These are phyloP conservation scores for Hymenopus coronatus DNA, from an alignment of 2,888 invertebrate species.

Conservation along the genomic window DNA sequence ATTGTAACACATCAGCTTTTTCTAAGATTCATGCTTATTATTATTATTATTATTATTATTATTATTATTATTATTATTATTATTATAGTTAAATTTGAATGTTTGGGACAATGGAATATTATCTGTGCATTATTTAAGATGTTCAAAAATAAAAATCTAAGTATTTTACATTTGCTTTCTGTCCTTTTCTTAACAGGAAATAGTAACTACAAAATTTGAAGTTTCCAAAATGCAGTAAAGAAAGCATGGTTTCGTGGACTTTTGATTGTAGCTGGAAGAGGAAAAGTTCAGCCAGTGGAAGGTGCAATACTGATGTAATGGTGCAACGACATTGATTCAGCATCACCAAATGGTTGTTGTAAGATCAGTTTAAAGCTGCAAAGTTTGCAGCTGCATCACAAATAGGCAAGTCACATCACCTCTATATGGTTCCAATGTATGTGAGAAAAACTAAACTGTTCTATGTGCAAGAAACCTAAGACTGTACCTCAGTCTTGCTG, in stretches of 20 bases:
- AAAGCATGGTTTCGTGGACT: not conserved
- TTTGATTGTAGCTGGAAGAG: not conserved
- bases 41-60: too few species aligned
- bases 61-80: too few species aligned
- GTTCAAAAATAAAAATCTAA: too few species aligned
- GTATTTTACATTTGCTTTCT: not conserved
- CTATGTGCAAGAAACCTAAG: not conserved
- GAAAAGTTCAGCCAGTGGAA: not conserved
- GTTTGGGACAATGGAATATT: too few species aligned
- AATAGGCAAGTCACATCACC: not conserved
- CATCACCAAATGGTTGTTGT: not conserved
- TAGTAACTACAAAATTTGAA: conserved; percentile 81
- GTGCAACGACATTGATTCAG: not conserved
- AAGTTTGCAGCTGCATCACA: not conserved
- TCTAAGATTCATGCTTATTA: too few species aligned
- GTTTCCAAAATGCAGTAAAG: conserved; percentile 81
- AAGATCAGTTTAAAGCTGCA: not conserved
- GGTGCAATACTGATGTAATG: not conserved
- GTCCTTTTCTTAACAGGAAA: conserved; percentile 52
- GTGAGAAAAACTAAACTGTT: not conserved
- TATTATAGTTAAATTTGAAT: too few species aligned
- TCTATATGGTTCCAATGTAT: not conserved
- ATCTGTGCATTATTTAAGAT: too few species aligned
- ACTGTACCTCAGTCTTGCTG: not conserved
- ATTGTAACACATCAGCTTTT: too few species aligned